A percentile compares a stretch with the other conserved stretches of the same genome.
Evolutionary conservation across 2,888 invertebrate genomes (phyloP).

Genomic region (Mesorhabditis sp.): DNA sequence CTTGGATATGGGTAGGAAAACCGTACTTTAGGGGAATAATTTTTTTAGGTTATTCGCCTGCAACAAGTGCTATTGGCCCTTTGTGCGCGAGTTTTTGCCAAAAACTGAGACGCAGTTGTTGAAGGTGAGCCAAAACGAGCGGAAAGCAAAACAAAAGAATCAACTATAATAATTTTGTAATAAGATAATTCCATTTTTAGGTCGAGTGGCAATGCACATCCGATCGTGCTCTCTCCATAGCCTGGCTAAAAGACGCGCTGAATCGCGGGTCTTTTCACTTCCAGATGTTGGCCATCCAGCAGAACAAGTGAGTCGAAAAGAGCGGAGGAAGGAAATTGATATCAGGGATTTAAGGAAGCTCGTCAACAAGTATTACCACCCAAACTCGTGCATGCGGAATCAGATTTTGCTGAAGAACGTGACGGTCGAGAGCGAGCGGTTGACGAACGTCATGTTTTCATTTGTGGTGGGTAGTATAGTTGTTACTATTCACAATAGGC

Average conservation of each 20-base stretch:
- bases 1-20: constrained; percentile 39
- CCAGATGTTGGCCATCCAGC: constrained; percentile 38
- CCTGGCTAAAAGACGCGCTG: constrained; percentile 50
- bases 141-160: neutral
- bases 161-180: neutral
- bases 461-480: constrained; percentile 24
- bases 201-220: constrained; percentile 19
- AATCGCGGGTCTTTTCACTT: constrained; percentile 47
- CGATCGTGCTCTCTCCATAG: constrained; percentile 39
- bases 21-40: neutral
- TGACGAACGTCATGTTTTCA: constrained; percentile 32
- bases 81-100: constrained; percentile 42
- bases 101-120: constrained; percentile 36
- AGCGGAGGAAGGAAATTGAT: neutral
- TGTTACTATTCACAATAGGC: no score
- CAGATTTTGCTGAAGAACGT: constrained; percentile 28
- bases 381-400: constrained; percentile 38
- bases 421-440: constrained; percentile 20
- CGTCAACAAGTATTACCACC: constrained; percentile 31
- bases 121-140: constrained; percentile 12
- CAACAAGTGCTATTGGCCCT: constrained; percentile 45
- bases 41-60: constrained; percentile 32
- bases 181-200: neutral
- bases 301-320: constrained; percentile 20
- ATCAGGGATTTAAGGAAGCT: constrained; percentile 18